Evolutionary conservation across 2,888 invertebrate genomes (phyloP).

Genomic region (Drosophila helvetica): DNA sequence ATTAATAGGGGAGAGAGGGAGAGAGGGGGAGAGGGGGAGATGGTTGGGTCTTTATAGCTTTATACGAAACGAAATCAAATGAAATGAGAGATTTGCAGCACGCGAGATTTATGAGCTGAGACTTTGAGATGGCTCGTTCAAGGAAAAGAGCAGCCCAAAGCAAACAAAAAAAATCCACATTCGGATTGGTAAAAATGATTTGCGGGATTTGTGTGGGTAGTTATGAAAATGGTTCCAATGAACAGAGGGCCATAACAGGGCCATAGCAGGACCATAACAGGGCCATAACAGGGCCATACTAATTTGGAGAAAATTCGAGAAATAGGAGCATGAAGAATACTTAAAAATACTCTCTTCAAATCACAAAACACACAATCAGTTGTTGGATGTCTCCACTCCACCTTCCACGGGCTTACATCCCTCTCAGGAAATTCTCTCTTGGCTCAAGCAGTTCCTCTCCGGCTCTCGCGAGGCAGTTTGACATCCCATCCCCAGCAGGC

Average conservation of each 20-base stretch:
- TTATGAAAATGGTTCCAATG: not conserved
- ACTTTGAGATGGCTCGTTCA: constrained; percentile 45
- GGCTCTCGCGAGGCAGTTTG: constrained; percentile 11
- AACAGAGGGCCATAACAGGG: not conserved
- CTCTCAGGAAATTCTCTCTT: not conserved
- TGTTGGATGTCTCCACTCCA: not conserved
- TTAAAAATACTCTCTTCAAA: too few relatives aligned
- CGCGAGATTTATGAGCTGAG: constrained; percentile 75
- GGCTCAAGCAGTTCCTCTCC: not conserved
- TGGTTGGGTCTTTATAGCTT: constrained; percentile 59
- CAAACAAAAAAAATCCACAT: constrained; percentile 21
- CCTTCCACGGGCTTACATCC: not conserved
- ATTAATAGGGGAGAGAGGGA: not conserved
- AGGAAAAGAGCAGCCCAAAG: constrained; percentile 33
- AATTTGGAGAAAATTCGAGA: not conserved
- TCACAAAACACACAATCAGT: too few relatives aligned
- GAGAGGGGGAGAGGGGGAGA: not conserved
- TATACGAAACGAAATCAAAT: constrained; percentile 61
- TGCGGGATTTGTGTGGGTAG: constrained; percentile 7
- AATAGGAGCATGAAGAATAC: not conserved
- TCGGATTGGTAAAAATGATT: constrained; percentile 32
- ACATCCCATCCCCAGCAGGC: constrained; percentile 34
- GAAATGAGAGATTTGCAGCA: constrained; percentile 71
- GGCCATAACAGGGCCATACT: not conserved
- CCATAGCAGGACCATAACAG: too few relatives aligned